Evolutionary conservation across 1,140 invertebrate species (phyloP), one percentile per base, ranked within the genome.

Genomic region (Atta cephalotes): DNA sequence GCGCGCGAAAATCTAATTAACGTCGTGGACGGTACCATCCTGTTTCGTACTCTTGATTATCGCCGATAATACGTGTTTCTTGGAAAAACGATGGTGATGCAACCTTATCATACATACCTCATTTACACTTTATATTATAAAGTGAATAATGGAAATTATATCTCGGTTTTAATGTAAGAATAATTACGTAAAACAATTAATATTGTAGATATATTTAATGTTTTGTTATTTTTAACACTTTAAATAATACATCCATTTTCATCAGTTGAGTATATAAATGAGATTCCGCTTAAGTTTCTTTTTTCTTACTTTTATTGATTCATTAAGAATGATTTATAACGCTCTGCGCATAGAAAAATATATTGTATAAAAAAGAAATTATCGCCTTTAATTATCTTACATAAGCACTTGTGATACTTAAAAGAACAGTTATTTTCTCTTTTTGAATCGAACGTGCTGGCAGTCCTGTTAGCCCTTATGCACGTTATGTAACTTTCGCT

Each of bases 1-100:
- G n/a, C 25, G 80, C 66, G 68, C 56, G 80, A 49, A 60, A 82
- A 82, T 74, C 68, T 82, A 74, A 82, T 82, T 82, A 82, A 62
- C 53, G 39, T 82, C 56, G 56, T n/a, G 80, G 53, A 51, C 39
- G 56, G 7, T 74, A 82, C 72, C 80, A 49, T 74, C 31, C 18
- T 7, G 53, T 49, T 35, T 79, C 45, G 21, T n/a, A 77, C n/a
- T 25, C 31, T 80, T 80, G 49, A 80, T 80, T 53, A 80, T 68
- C 45, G 28, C 51, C 63, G 45, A 70, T 80, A 80, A 80, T 28
- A 18, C 12, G 28, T 53, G 12, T 39, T n/a, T 3, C 9, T 35
- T 16, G 39, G 12, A 51, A 66, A 68, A 79, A 68, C 14, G 21
- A 45, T 63, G 4, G 16, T 25, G 35, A 5, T 28, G 25, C 39